Evolutionary conservation across 2,113 vertebrate genomes (phyloP).

Genomic region (Apteryx owenii): DNA sequence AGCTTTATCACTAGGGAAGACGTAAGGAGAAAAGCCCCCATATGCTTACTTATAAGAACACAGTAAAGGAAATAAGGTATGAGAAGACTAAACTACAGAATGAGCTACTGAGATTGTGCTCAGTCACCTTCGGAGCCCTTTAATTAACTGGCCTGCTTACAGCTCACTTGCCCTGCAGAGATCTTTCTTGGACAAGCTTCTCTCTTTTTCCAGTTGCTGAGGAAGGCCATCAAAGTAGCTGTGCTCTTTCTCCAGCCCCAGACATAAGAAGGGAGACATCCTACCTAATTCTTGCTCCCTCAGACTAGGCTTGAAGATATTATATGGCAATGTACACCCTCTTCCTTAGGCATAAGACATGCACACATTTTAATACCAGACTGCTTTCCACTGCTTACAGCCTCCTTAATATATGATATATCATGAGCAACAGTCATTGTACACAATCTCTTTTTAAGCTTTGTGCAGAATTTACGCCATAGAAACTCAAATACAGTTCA

Average conservation of each 20-base stretch:
- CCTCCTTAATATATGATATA: background rate
- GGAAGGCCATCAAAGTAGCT: background rate
- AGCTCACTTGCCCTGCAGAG: background rate
- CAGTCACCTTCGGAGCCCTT: background rate
- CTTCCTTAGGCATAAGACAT: background rate
- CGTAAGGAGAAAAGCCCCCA: background rate
- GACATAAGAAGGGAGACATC: background rate
- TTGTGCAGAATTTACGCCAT: background rate
- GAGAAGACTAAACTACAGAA: background rate
- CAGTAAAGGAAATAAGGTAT: background rate
- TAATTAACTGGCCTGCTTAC: background rate
- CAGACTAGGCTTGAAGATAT: background rate
- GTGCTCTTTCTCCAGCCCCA: background rate
- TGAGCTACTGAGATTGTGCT: background rate
- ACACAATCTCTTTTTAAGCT: background rate
- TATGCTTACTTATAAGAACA: background rate
- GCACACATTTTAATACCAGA: background rate
- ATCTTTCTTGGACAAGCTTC: background rate
- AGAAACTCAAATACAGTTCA: background rate
- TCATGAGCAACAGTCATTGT: background rate
- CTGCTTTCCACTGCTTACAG: background rate
- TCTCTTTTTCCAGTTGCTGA: background rate
- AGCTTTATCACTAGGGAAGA: background rate
- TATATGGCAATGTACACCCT: background rate
- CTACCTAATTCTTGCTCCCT: background rate